Evolutionary conservation across 2,888 invertebrate genomes (phyloP).

Genomic region (Acheta domesticus): DNA sequence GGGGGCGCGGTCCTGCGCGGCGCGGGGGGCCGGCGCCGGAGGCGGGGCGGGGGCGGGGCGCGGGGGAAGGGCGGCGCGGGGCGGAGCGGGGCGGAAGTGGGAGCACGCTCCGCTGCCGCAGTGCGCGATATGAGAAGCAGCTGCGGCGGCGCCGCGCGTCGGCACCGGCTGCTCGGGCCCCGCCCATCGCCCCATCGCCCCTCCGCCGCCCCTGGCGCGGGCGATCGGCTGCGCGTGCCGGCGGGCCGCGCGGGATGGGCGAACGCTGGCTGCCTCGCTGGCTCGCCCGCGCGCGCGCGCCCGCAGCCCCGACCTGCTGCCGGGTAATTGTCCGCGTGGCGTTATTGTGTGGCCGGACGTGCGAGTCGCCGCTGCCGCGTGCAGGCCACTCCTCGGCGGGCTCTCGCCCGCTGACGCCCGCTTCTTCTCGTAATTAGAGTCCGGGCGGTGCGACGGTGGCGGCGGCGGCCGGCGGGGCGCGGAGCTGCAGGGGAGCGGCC

Average conservation of each 20-base stretch:
- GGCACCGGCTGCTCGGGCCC: constrained; percentile 21
- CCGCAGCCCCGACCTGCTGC: no score
- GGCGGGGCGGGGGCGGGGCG: neutral
- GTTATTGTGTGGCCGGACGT: neutral
- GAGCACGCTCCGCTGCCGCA: constrained; percentile 18
- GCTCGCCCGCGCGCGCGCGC: neutral
- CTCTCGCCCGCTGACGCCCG: no score
- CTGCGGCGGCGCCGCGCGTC: constrained; percentile 3
- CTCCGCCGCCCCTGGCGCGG: neutral
- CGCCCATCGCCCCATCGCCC: neutral
- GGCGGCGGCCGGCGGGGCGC: neutral
- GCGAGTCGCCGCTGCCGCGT: neutral
- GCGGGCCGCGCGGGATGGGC: no score
- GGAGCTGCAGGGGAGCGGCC: neutral
- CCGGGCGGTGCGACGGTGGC: neutral
- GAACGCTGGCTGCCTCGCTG: no score
- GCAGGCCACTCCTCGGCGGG: no score
- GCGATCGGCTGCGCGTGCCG: neutral
- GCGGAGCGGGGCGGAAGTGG: no score
- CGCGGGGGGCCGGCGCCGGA: neutral
- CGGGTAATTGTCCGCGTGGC: neutral
- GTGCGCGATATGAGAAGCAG: constrained; percentile 2
- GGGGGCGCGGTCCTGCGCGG: neutral
- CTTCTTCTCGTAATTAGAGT: neutral
- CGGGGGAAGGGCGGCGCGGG: neutral